A percentile compares a stretch with the other conserved stretches of the same genome.
Conservation (phyloP, 2,797 vertebrate species). For the Rhodeus uyekii region DNA sequence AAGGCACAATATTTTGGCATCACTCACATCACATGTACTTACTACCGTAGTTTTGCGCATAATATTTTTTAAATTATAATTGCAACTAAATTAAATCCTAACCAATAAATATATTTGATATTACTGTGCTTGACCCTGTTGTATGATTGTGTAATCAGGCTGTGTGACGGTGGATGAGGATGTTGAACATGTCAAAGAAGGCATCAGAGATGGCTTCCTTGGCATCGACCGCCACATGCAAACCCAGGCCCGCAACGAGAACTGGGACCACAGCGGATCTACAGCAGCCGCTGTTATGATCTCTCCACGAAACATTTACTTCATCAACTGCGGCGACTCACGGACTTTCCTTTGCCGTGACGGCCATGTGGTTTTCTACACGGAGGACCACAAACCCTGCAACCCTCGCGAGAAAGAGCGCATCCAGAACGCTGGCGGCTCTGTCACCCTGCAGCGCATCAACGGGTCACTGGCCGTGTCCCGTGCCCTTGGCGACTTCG, state of each 20-base stretch:
- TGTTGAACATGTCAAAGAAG: conserved; percentile 74
- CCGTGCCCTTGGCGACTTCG: conserved; percentile 82
- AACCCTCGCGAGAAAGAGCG: conserved; percentile 81
- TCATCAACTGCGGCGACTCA: conserved; percentile 83
- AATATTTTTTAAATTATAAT: too few species aligned
- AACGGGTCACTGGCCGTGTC: conserved; percentile 85
- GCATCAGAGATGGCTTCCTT: conserved; percentile 76
- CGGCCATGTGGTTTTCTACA: conserved; percentile 79
- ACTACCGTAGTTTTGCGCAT: too few species aligned
- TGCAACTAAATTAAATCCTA: too few species aligned
- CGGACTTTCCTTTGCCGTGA: conserved; percentile 76
- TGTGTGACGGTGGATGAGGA: conserved; percentile 65
- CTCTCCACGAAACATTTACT: conserved; percentile 74
- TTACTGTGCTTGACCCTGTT: not conserved
- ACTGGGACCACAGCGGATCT: conserved; percentile 74
- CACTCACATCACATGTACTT: too few species aligned
- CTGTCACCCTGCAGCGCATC: conserved; percentile 77
- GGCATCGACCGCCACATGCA: conserved; percentile 78
- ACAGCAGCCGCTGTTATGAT: conserved; percentile 75
- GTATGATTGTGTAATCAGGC: conserved; percentile 51
- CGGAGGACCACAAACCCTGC: conserved; percentile 83
- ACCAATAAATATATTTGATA: too few species aligned
- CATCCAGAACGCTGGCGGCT: conserved; percentile 83
- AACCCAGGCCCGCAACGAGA: conserved; percentile 68
- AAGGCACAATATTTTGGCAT: too few species aligned